Evolutionary conservation across 2,797 vertebrate species (phyloP), one percentile per base, ranked within the genome.

Genomic region (Benthosema pterotum): DNA sequence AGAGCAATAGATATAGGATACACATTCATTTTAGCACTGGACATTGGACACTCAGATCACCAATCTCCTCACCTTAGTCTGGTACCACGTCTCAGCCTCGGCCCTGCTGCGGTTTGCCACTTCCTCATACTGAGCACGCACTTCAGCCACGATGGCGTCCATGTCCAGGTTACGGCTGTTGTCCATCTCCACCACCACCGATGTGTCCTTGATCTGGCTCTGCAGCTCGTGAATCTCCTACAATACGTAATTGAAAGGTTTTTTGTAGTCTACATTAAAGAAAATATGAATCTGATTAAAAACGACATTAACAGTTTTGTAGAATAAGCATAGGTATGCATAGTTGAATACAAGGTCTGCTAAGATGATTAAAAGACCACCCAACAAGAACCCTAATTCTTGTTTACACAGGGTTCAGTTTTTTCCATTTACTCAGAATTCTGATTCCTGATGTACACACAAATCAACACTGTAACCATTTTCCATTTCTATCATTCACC

Each of bases 81-180:
- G 88, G 83, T 96, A 96, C 88, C 94, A 94, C 2, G 88, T 80
- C 79, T 97, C 95, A 0, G 94, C 95, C 68, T 98, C 96, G 0
- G 93, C 94, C 71, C 95, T 94, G 89, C 92, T 97, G 42, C 90
- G 94, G 82, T 91, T 92, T 53, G 95, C 92, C 0, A 95, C 93
- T n/a, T 95, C 94, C 66, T 97, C 94, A 0, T 97, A 98, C 77
- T 96, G 95, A 15, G 92, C 88, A 0, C 92, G 90, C 48, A 96
- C 94, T 4, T 96, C 95, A 1, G 94, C 90, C 1, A 98, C 92
- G 48, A 98, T 95, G 58, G 93, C 84, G 0, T 96, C 94, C 94
- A 97, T 92, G 83, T 97, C 91, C 38, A 95, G 90, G 56, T 84
- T 69, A 1, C 93, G 91, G 75, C 91, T 94, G 85, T 95, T 95